Evolutionary conservation across 2,797 vertebrate genomes (phyloP).

Genomic region (Microhierax caerulescens): DNA sequence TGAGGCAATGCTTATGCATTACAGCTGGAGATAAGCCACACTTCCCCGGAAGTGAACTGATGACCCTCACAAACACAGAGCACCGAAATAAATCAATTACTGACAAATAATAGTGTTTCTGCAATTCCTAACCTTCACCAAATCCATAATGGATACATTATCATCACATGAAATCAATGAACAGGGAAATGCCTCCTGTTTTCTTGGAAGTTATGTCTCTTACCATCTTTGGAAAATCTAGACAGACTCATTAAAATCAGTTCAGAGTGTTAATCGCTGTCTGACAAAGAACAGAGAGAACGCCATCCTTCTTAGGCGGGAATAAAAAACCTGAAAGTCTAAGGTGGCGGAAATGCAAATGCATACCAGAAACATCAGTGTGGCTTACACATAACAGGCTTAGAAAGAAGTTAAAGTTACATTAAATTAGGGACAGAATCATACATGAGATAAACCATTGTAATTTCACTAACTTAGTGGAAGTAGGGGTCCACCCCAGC

Average conservation of each 20-base stretch:
- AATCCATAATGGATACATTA: neutral
- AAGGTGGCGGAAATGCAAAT: neutral
- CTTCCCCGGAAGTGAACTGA: neutral
- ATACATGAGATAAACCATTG: neutral
- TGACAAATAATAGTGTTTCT: neutral
- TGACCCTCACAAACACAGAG: neutral
- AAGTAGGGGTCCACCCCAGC: neutral
- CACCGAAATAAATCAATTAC: slow-evolving; percentile 12
- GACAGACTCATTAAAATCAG: neutral
- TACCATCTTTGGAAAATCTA: neutral
- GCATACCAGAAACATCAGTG: neutral
- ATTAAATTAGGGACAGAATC: neutral
- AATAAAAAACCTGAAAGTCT: neutral
- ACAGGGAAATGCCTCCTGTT: neutral
- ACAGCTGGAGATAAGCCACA: neutral
- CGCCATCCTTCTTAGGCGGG: neutral
- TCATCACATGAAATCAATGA: neutral
- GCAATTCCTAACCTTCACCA: neutral
- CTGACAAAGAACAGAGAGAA: neutral
- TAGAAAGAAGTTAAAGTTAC: neutral
- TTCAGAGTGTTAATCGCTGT: neutral
- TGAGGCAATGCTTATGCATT: slow-evolving; percentile 5
- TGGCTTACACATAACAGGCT: neutral
- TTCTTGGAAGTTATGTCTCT: neutral
- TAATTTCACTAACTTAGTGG: neutral